Base-by-base conservation (phyloP, 2,888 invertebrate species). In the Incurvaria masculella region DNA sequence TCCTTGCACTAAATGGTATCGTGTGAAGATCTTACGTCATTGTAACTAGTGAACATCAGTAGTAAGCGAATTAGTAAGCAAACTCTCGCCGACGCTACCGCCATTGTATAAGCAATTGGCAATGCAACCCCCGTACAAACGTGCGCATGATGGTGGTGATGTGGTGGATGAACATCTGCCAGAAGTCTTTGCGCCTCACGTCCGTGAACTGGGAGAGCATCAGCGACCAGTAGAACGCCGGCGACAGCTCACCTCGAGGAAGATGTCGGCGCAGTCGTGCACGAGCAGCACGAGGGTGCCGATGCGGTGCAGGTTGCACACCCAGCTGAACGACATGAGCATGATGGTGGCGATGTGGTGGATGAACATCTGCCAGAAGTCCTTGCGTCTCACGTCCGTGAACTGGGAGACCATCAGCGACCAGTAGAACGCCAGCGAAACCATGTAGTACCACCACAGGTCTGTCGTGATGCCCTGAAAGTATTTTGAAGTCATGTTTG, bases 91-190 rank as follows among this genome's bases (percentile, higher is more conserved):
- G n/a, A n/a, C n/a, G n/a, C n/a, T n/a, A n/a, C n/a, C n/a, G n/a
- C n/a, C n/a, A n/a, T n/a, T n/a, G n/a, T n/a, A n/a, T n/a, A n/a
- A n/a, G n/a, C n/a, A n/a, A n/a, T n/a, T n/a, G n/a, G n/a, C n/a
- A n/a, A n/a, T n/a, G n/a, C n/a, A n/a, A n/a, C n/a, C n/a, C n/a
- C n/a, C n/a, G n/a, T n/a, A n/a, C n/a, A n/a, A n/a, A 86, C 76
- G 99, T 85, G 52, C 99, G 82, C 41, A 87, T 71, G 56, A 99
- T 89, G 39, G 98, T 97, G 19, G 94, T 94, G 62, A 96, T 84
- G 68, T 99, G 98, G 76, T 99, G 98, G 47, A 96, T 81, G 71
- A 98, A 96, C 95, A 98, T 98, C 80, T 97, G 95, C 91, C 94
- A 94, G 72, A 98, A 97, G 74, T 94, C 94, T 72, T 94, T 94